Base-by-base conservation (phyloP, 2,113 vertebrate genomes). In the Diglossa brunneiventris region DNA sequence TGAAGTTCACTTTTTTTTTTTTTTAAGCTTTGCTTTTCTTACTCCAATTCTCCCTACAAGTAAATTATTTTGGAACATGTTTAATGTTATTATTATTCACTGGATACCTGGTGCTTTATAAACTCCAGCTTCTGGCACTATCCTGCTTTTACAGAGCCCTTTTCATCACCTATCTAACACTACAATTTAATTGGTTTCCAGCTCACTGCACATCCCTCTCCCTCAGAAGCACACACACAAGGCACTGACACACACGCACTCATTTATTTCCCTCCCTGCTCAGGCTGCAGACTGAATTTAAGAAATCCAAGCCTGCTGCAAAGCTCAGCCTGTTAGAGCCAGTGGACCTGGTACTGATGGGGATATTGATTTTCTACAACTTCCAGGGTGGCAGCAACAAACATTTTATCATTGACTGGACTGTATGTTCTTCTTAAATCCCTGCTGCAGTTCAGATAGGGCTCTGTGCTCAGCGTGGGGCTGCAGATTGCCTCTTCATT, bases 111-210 rank as follows among this genome's bases (percentile, higher is more conserved):
- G 44, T 89, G 58, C 61, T 92, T 26, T 53, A 69, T 82, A 87
- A 85, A 63, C 83, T 91, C 67, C 41, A 83, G 37, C 72, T 91
- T 73, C 83, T 90, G 82, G 73, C 62, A 56, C 41, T 63, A 63
- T 74, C 59, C 73, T 82, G 52, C 69, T 75, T 75, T 94, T 61
- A 30, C 14, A 81, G 76, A 93, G 44, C 33, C 52, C 64, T 81
- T 95, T 93, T 69, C 15, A 3, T 76, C 94, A 90, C 93, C 63
- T 94, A 73, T 89, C 88, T 85, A 88, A 50, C 68, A 53, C 69
- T 63, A 50, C 41, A 75, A 39, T 76, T 96, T 95, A 94, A 93
- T 96, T 95, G 80, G 58, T 95, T 94, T 95, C 79, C 87, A 96
- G 82, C 52, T 85, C 82, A 8, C 62, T 88, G 87, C 83, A 56